Evolutionary conservation across 2,888 invertebrate species (phyloP).

Genomic region (Steromphala cineraria): DNA sequence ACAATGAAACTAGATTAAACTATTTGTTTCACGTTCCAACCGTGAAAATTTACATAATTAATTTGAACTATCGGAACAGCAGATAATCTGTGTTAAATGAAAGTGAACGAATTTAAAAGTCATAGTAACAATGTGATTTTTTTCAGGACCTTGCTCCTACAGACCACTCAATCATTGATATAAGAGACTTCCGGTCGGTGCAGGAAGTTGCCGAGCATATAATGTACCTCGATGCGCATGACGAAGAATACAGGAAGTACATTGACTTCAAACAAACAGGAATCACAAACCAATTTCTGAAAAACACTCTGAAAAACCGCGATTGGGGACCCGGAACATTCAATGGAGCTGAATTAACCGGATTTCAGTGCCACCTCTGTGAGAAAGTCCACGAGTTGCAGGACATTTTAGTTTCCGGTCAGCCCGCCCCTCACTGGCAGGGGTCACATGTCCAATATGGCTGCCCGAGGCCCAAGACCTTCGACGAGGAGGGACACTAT

Average conservation of each 20-base stretch:
- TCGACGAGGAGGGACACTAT: conserved; percentile 50
- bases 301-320: conserved; percentile 46
- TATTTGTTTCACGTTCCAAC: too few species aligned
- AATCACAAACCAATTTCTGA: conserved; percentile 55
- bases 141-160: conserved; percentile 64
- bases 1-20: too few species aligned
- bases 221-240: conserved; percentile 57
- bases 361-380: conserved; percentile 69
- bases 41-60: too few species aligned
- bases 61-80: too few species aligned
- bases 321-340: conserved; percentile 46
- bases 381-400: conserved; percentile 51
- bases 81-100: too few species aligned
- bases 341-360: conserved; percentile 40
- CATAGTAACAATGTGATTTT: too few species aligned
- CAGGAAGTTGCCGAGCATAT: conserved; percentile 62
- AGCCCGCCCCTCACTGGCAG: conserved; percentile 28
- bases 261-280: conserved; percentile 52
- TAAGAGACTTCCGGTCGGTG: conserved; percentile 63
- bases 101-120: too few species aligned
- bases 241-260: conserved; percentile 61
- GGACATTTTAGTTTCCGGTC: conserved; percentile 44
- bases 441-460: conserved; percentile 75
- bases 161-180: conserved; percentile 60
- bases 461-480: conserved; percentile 76